Base-by-base conservation (phyloP, 2,113 vertebrate species). In the Chaetodon auriga region DNA sequence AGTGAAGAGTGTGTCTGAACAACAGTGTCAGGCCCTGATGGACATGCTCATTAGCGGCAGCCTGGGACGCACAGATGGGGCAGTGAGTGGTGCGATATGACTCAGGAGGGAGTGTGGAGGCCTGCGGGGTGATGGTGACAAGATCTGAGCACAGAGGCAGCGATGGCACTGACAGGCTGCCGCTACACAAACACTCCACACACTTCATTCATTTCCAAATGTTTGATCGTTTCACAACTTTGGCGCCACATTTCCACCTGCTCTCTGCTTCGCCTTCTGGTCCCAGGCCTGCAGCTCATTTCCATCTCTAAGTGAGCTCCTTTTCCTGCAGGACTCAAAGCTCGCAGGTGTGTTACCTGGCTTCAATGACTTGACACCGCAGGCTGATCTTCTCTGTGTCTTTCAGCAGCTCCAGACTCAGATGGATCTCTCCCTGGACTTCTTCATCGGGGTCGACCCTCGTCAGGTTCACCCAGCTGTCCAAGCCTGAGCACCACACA, bases 391-490 rank as follows among this genome's bases (percentile, higher is more conserved):
- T 94, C 25, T 91, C 91, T 4, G 60, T 61, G 0, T 87, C 93
- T 76, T 94, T 84, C 13, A 94, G 87, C 7, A 97, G 87, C 78
- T 81, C 81, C 87, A 98, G 89, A 1, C 95, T 94, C 90, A 97
- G 86, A 25, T 95, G 94, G 90, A 98, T 95, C 94, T 99, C 97
- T 0, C 97, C 97, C 90, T 98, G 97, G 63, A 98, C 96, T 90
- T 99, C 97, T 0, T 96, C 93, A 1, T 97, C 94, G 0, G 96
- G 97, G 81, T 96, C 92, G 66, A 97, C 96, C 0, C 80, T 95
- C 0, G 89, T 96, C 94, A 98, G 95, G 85, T 96, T 97, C 90
- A 98, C 89, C 98, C 98, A 98, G 91, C 93, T 90, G 51, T 98
- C 97, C 0, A 96, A 49, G 2, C 97, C 97, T 98, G 92, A 77